A percentile compares a stretch with the other conserved stretches of the same genome.
Conservation (phyloP, 2,113 vertebrate genomes). For the Gallinago media region DNA sequence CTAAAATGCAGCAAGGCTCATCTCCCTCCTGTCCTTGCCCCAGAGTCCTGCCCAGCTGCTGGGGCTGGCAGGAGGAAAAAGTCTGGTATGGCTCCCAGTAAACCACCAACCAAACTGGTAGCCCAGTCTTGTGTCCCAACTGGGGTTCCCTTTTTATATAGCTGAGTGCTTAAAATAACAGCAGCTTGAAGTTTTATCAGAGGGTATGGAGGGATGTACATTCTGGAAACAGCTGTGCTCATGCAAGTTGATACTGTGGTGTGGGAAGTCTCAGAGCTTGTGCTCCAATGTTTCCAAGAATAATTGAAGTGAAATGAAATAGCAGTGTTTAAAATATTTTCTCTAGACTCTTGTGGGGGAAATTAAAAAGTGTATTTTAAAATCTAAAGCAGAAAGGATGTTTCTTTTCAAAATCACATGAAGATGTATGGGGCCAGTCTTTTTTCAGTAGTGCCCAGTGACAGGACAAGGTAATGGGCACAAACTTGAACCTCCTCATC, state of each 20-base stretch:
- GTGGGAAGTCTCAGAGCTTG: neutral
- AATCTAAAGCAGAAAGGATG: neutral
- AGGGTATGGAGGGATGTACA: neutral
- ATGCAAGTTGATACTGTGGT: neutral
- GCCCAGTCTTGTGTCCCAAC: neutral
- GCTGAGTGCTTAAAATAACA: neutral
- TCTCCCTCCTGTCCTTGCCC: neutral
- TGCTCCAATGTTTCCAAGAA: neutral
- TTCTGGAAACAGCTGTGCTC: neutral
- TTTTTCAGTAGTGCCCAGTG: no score
- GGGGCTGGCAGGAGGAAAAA: neutral
- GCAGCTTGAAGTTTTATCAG: neutral
- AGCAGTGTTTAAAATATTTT: neutral
- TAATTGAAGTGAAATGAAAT: neutral
- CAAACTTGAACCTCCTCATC: no score
- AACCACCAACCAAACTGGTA: neutral
- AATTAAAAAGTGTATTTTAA: neutral
- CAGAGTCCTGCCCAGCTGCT: neutral
- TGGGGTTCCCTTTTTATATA: neutral
- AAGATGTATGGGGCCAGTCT: neutral
- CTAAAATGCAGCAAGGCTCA: neutral
- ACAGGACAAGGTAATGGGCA: no score
- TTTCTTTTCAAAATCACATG: neutral
- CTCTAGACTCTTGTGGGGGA: neutral
- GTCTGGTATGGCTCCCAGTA: neutral